Base-by-base conservation (phyloP, 2,797 vertebrate species). In the Muraenolepis orangiensis region DNA sequence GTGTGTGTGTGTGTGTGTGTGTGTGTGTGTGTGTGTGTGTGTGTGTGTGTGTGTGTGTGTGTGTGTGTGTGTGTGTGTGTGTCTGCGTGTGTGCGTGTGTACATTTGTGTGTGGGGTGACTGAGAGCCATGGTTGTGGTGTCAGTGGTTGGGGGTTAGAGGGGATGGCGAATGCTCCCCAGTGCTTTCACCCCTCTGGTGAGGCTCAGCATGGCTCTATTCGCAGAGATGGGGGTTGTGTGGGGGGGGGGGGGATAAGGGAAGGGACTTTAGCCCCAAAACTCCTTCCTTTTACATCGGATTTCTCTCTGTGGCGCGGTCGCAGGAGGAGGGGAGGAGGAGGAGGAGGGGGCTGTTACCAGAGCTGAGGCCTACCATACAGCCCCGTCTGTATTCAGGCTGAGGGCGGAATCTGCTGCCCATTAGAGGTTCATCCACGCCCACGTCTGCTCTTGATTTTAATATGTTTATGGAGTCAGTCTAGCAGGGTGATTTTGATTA, bases 361-460 rank as follows among this genome's bases (percentile, higher is more conserved):
- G 92, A 87, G 77, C 81, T 86, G 83, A 93, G 92, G 91, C 89
- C 85, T 84, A 91, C 89, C 94, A 95, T 94, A 96, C 95, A 96
- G 93, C 94, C 93, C 94, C 93, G 32, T 4, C 32, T n/a, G 57
- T 26, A 95, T 95, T 97, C 95, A 95, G 92, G 76, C 82, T 80
- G 82, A 95, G 93, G 90, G 90, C 89, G 92, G 95, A 95, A 95
- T 94, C 96, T 98, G 96, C 93, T 94, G 90, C 91, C 93, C 94
- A 97, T 98, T 98, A 98, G 87, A n/a, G 88, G 87, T 90, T 93
- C 92, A 92, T 95, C 95, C 94, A 92, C 93, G 91, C 93, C 92
- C 92, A 92, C 92, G 94, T 95, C 95, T 97, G 96, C 93, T 96
- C 94, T 94, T 95, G 93, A 96, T 98, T 97, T 96, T 92, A 93